These are phyloP conservation scores for Cydia splendana DNA, from an alignment of 1,140 invertebrate genomes.

Conservation along the genomic window DNA sequence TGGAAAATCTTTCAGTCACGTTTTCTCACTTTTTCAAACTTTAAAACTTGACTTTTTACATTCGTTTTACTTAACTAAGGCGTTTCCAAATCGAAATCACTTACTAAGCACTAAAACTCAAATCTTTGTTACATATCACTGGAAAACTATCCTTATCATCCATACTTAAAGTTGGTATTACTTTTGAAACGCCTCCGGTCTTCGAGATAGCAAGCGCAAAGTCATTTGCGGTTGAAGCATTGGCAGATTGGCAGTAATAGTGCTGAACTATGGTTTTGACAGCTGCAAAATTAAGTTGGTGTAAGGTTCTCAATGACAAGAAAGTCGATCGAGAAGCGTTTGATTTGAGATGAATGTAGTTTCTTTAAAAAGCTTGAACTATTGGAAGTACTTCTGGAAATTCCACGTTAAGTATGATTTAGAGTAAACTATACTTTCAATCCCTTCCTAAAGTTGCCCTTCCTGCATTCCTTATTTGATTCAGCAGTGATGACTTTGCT, in stretches of 20 bases:
- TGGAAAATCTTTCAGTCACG: no score
- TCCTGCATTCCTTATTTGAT: no score
- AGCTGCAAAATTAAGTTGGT: neutral
- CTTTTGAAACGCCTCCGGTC: neutral
- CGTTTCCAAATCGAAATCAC: conserved; percentile 5
- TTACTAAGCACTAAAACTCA: conserved; percentile 1
- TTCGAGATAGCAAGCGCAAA: neutral
- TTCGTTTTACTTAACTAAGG: neutral
- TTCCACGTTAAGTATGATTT: no score
- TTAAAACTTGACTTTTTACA: neutral
- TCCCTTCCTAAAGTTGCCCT: no score
- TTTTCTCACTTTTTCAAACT: no score
- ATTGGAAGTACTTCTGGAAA: neutral
- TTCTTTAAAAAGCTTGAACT: conserved; percentile 9
- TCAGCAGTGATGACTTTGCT: no score
- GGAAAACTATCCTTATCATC: neutral
- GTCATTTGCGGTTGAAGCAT: neutral
- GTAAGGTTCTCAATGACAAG: neutral
- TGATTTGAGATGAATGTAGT: neutral
- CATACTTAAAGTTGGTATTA: neutral
- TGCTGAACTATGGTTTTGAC: neutral
- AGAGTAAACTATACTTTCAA: no score
- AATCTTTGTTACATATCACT: neutral
- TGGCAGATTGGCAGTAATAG: neutral
- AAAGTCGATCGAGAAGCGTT: neutral